phyloP scores from a whole-genome alignment of 2,797 vertebrate species.

The Trichosurus vulpecula region DNA sequence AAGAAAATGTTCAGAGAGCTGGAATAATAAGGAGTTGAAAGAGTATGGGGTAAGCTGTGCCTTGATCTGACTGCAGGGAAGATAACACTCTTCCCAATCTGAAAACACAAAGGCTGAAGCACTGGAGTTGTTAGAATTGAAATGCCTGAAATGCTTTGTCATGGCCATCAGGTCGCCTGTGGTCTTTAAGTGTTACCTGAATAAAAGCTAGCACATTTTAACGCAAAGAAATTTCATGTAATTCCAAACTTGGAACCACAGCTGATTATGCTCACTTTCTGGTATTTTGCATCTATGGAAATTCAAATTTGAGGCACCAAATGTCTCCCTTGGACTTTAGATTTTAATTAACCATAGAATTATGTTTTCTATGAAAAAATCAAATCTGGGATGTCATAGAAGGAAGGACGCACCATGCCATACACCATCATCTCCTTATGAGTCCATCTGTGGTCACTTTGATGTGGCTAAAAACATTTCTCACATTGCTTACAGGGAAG shows the following conservation, averaged over 20 bases:
- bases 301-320: constrained; percentile 52
- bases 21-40: background rate
- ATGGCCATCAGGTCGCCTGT: constrained; percentile 30
- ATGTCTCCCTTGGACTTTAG: constrained; percentile 37
- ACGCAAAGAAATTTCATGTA: constrained; percentile 53
- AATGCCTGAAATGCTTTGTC: constrained; percentile 13
- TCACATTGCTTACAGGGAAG: background rate
- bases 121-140: background rate
- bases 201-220: constrained; percentile 42
- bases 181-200: background rate
- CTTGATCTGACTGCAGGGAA: constrained; percentile 4
- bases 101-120: constrained; percentile 5
- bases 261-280: constrained; percentile 37
- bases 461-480: constrained; percentile 15
- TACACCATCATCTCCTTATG: background rate
- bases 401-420: background rate
- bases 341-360: constrained; percentile 59
- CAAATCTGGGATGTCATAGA: constrained; percentile 34
- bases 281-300: constrained; percentile 62
- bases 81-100: background rate
- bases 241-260: constrained; percentile 1
- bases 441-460: background rate
- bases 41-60: background rate
- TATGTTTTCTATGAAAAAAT: constrained; percentile 1
- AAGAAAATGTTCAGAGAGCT: background rate